Base-by-base conservation (phyloP, 2,797 vertebrate genomes). In the Lutjanus argentimaculatus region DNA sequence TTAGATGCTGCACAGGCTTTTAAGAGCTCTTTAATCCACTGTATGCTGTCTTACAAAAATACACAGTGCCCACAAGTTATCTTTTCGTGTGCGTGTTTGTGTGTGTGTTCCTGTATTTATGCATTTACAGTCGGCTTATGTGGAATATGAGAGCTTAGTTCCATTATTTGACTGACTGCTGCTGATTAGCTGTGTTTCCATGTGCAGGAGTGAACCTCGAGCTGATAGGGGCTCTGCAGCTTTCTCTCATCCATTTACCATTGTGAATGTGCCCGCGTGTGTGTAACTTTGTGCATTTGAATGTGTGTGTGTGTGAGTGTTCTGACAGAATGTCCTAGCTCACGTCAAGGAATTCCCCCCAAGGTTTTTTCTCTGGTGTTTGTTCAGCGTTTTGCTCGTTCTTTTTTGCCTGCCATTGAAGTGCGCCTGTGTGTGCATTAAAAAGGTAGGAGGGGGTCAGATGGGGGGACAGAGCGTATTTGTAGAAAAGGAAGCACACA, bases 331-430 rank as follows among this genome's bases (percentile, higher is more conserved):
- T 62, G 70, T 78, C 85, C 79, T 68, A 68, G 75, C 67, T 84
- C 62, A 85, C 66, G 85, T 86, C 12, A 16, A 91, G 87, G 88
- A 93, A 91, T 90, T 89, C 73, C 84, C 86, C 83, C 80, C 67
- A 72, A 89, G 85, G 75, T 79, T 86, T 68, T 81, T 61, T 53
- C 65, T 84, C 62, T 52, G 11, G 67, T 82, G 80, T 92, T 91
- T 89, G 80, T 87, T 86, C 70, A 87, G 64, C 43, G 12, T 64
- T 74, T 77, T 67, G 62, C 80, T 81, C 49, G 2, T 74, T 82
- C 61, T 77, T 67, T 67, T 67, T 83, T 2, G 42, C 64, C 52
- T 66, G 62, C 61, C 52, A 73, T 64, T 75, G 55, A 76, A 80
- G 83, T 79, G 77, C 45, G 30, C 78, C 64, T 80, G 69, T 10